Conservation (phyloP, 2,797 vertebrate species). For the Cryptoprocta ferox region DNA sequence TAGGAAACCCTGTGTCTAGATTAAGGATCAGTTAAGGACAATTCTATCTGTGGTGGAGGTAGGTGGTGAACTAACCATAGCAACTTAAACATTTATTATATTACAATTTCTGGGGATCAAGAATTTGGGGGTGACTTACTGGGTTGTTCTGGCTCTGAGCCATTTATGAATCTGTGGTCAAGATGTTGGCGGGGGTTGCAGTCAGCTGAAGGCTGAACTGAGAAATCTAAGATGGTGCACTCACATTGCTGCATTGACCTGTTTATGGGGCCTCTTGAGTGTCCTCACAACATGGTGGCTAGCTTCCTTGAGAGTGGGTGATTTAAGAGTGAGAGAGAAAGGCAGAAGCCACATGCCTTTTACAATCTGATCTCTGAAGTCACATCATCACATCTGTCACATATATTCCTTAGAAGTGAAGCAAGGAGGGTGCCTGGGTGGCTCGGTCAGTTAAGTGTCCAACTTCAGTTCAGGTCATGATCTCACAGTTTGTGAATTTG, state of each 20-base stretch:
- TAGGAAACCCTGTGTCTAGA: background rate
- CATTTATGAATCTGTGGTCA: background rate
- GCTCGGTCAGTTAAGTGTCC: no score
- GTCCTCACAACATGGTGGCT: background rate
- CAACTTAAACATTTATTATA: background rate
- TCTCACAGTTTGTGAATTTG: no score
- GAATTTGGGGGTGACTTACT: background rate
- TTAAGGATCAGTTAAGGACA: background rate
- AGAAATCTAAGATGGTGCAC: background rate
- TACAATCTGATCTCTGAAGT: background rate
- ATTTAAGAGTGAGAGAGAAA: background rate
- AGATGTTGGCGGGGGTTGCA: background rate
- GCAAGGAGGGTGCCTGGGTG: background rate
- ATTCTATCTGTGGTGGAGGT: background rate
- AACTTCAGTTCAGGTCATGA: no score
- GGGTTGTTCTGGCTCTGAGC: background rate
- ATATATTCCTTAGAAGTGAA: background rate
- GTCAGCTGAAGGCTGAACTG: background rate
- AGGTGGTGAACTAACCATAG: background rate
- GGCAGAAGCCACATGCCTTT: background rate
- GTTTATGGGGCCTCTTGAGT: background rate
- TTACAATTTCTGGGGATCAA: background rate
- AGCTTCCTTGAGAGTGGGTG: background rate
- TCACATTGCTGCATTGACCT: fast-evolving
- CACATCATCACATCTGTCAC: background rate